phyloP scores from a whole-genome alignment of 2,113 vertebrate species.

The Gallinago jamesoni region DNA sequence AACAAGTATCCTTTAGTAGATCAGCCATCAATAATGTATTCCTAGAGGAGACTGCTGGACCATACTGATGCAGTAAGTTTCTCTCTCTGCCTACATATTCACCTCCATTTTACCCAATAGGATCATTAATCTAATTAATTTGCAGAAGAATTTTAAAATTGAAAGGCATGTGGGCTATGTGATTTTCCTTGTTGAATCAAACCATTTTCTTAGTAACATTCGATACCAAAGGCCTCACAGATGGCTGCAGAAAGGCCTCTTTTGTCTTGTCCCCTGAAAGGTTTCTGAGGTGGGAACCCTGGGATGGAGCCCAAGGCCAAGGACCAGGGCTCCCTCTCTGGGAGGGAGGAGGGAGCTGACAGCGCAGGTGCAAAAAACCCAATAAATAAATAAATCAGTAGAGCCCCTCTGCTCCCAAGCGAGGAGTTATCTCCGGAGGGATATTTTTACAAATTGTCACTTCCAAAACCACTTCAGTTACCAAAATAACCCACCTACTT shows the following conservation, averaged over 20 bases:
- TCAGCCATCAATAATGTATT: rapidly evolving
- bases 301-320: rapidly evolving
- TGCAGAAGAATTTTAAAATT: not conserved
- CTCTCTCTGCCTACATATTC: not conserved
- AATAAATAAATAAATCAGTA: not conserved
- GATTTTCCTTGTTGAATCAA: not conserved
- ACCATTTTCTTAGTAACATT: not conserved
- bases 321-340: rapidly evolving
- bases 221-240: not conserved
- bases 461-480: not conserved
- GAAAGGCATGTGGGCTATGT: rapidly evolving
- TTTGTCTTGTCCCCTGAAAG: rapidly evolving
- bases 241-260: not conserved
- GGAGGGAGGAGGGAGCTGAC: not conserved
- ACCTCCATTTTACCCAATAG: not conserved
- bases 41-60: not conserved
- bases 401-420: not conserved
- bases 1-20: not conserved
- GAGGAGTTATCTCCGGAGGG: not conserved
- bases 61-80: not conserved
- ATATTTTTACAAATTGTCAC: not conserved
- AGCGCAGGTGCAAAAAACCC: not conserved
- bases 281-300: rapidly evolving
- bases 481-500: not conserved
- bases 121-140: not conserved